Conservation (phyloP, 2,797 vertebrate genomes). For the Chanos chanos region DNA sequence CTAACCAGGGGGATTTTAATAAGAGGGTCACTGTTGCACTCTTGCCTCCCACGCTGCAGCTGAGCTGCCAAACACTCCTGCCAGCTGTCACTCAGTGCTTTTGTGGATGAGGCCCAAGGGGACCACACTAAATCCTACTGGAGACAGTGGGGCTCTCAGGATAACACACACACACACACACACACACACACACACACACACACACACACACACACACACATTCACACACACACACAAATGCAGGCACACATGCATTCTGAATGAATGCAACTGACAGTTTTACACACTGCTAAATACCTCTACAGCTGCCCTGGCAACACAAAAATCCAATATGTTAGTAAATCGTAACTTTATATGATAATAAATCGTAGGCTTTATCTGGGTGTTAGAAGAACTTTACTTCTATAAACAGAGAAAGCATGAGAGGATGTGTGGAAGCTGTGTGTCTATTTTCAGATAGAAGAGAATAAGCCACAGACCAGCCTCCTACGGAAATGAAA, state of each 20-base stretch:
- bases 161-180: constrained; percentile 42
- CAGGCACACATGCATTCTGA: neutral
- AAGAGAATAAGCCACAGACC: neutral
- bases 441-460: neutral
- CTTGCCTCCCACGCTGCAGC: constrained; percentile 4
- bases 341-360: too few relatives aligned
- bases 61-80: constrained; percentile 38
- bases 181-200: constrained; percentile 7
- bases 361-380: too few relatives aligned
- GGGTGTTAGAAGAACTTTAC: too few relatives aligned
- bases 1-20: constrained; percentile 20
- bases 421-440: too few relatives aligned
- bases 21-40: constrained; percentile 23
- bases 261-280: neutral
- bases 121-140: constrained; percentile 72
- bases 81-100: constrained; percentile 74
- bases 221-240: constrained; percentile 13
- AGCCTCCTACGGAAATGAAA: neutral
- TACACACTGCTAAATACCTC: constrained; percentile 7
- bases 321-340: neutral
- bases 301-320: neutral
- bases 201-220: constrained; percentile 7
- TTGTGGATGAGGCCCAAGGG: constrained; percentile 65
- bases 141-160: constrained; percentile 66
- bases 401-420: too few relatives aligned